Conservation (phyloP, 2,797 vertebrate genomes). For the Sternotherus odoratus region DNA sequence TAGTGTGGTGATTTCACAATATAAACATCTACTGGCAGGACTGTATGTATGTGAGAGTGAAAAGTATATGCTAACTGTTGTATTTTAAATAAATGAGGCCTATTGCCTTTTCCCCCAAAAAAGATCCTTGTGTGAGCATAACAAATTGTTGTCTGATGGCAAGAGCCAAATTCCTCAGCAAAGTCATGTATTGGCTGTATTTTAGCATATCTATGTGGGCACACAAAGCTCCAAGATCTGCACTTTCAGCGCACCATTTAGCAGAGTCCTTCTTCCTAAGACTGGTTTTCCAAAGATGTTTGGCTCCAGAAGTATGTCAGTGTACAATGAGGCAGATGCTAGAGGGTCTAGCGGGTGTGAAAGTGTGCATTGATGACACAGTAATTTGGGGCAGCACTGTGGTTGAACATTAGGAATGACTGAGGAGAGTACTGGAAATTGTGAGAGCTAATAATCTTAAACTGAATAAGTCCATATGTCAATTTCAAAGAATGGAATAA, state of each 20-base stretch:
- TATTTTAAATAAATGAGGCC: too few species aligned
- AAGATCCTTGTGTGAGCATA: too few species aligned
- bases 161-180: background rate
- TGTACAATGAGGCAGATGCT: background rate
- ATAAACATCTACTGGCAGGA: too few species aligned
- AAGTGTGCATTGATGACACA: background rate
- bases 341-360: background rate
- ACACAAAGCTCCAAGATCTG: background rate
- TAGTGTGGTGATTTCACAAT: too few species aligned
- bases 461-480: background rate
- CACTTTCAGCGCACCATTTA: background rate
- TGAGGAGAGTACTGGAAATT: background rate
- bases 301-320: background rate
- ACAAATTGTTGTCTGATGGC: background rate
- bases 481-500: background rate
- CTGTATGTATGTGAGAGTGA: too few species aligned
- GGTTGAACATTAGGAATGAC: background rate
- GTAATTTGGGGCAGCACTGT: background rate
- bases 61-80: too few species aligned
- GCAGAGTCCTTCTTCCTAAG: background rate
- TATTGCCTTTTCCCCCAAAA: too few species aligned
- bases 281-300: background rate
- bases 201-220: background rate
- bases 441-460: background rate
- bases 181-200: background rate